phyloP scores from a whole-genome alignment of 2,797 vertebrate genomes.

The Brotula barbata region DNA sequence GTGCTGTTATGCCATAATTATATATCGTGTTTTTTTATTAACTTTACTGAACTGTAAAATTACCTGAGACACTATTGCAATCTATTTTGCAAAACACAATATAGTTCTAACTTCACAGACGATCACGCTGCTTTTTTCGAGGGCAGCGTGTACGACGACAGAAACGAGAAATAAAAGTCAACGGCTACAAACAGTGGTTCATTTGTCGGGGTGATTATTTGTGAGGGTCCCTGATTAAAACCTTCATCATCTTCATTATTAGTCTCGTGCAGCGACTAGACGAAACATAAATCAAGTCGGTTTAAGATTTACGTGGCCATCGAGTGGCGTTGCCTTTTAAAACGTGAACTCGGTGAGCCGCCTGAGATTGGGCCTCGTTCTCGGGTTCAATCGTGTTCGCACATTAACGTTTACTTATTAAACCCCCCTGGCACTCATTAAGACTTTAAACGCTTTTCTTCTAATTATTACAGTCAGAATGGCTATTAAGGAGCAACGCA shows the following conservation, averaged over 20 bases:
- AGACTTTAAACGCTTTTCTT: constrained; percentile 60
- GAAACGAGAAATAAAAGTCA: constrained; percentile 50
- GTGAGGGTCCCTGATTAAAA: constrained; percentile 60
- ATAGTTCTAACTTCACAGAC: constrained; percentile 26
- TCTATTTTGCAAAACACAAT: constrained; percentile 49
- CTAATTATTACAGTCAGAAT: constrained; percentile 50
- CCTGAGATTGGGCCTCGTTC: constrained; percentile 10
- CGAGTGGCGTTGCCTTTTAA: constrained; percentile 56
- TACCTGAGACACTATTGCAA: constrained; percentile 42
- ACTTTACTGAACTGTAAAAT: constrained; percentile 58
- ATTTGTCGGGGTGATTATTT: constrained; percentile 52
- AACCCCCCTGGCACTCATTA: constrained; percentile 50
- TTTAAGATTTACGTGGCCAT: constrained; percentile 65
- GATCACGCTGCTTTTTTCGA: constrained; percentile 37
- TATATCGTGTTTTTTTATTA: constrained; percentile 45
- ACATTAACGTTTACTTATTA: constrained; percentile 69
- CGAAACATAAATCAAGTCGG: constrained; percentile 45
- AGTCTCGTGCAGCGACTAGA: constrained; percentile 35
- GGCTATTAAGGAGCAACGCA: constrained; percentile 39
- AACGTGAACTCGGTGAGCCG: constrained; percentile 47
- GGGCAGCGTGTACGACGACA: constrained; percentile 33
- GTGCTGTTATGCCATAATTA: constrained; percentile 41
- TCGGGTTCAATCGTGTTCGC: constrained; percentile 48
- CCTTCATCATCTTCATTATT: constrained; percentile 47
- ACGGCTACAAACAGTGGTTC: constrained; percentile 35